Conservation (phyloP, 2,888 invertebrate species). For the Troglohyphantes excavatus region DNA sequence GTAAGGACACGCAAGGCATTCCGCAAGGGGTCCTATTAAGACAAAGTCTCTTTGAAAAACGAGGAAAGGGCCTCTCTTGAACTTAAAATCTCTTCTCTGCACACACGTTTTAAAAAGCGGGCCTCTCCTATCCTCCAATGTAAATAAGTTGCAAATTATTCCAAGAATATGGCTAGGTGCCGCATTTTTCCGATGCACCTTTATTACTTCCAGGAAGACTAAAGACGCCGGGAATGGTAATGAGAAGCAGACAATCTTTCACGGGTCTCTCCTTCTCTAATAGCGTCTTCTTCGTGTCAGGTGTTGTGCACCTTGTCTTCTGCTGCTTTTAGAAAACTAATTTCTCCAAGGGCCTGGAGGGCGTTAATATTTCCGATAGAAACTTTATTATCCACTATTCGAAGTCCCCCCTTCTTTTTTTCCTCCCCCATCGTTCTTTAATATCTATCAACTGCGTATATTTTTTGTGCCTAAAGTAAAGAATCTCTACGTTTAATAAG, state of each 20-base stretch:
- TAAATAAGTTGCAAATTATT: constrained; percentile 78
- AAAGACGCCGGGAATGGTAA: constrained; percentile 65
- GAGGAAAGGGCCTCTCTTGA: not conserved
- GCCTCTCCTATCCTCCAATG: constrained; percentile 57
- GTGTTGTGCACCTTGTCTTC: constrained; percentile 55
- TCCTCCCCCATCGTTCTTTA: constrained; percentile 34
- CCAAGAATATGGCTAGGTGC: constrained; percentile 32
- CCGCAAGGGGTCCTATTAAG: constrained; percentile 76
- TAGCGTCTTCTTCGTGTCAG: constrained; percentile 52
- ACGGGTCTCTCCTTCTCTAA: constrained; percentile 36
- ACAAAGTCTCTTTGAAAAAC: not conserved
- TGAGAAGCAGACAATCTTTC: constrained; percentile 52
- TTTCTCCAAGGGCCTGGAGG: constrained; percentile 72
- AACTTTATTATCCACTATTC: constrained; percentile 55
- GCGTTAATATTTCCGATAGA: constrained; percentile 77
- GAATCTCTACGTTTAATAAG: constrained; percentile 65
- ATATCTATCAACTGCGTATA: constrained; percentile 52
- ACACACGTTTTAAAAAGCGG: constrained; percentile 37
- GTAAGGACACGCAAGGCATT: not conserved
- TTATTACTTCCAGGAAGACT: constrained; percentile 57
- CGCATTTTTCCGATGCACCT: constrained; percentile 60
- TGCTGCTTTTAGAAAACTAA: constrained; percentile 73
- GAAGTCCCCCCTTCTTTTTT: not conserved
- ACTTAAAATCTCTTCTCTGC: constrained; percentile 47
- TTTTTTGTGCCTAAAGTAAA: not conserved